Conservation (phyloP, 2,113 vertebrate species). For the Halichoerus grypus region DNA sequence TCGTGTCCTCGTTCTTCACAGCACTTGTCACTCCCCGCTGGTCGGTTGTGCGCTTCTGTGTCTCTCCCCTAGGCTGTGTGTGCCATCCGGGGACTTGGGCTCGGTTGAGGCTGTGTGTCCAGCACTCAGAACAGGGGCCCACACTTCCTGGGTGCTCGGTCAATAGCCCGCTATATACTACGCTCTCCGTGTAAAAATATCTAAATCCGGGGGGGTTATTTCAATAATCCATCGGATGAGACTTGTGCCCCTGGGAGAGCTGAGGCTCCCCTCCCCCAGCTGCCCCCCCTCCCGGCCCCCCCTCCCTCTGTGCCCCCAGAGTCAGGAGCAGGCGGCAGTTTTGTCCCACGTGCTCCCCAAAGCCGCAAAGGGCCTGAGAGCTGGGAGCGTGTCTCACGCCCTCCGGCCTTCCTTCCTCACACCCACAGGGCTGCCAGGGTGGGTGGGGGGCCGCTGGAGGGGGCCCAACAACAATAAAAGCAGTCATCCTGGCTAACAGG, state of each 20-base stretch:
- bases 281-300: too few species aligned
- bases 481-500: rapidly evolving
- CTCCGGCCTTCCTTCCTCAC: not conserved
- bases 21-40: not conserved
- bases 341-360: not conserved
- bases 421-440: rapidly evolving
- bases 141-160: not conserved
- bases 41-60: rapidly evolving
- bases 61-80: not conserved
- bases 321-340: not conserved
- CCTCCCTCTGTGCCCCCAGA: not conserved
- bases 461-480: not conserved
- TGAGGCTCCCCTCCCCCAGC: not conserved
- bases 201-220: not conserved
- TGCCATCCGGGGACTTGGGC: not conserved
- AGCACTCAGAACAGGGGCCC: not conserved
- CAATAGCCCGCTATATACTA: too few species aligned
- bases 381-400: rapidly evolving
- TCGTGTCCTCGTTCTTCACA: not conserved
- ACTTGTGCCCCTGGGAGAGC: not conserved
- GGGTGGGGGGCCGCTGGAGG: rapidly evolving
- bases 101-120: not conserved
- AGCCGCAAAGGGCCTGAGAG: not conserved
- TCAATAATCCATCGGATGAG: not conserved
- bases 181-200: not conserved